Evolutionary conservation across 2,888 invertebrate genomes (phyloP), one percentile per base, ranked within the genome.

Genomic region (Petrophora chlorosata): DNA sequence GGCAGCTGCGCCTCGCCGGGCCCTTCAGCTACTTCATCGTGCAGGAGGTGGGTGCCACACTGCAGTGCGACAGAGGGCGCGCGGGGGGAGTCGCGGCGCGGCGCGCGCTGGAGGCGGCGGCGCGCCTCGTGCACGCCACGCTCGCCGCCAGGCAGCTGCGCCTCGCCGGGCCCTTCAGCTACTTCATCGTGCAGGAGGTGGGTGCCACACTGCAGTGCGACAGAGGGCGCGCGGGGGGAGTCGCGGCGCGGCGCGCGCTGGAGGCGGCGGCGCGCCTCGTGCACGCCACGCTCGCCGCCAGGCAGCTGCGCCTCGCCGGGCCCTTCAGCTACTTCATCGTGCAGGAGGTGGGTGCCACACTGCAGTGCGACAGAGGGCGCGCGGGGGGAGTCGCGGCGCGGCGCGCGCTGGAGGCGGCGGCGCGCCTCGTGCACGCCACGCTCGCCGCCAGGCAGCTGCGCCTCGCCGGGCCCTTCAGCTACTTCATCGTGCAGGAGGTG

Each of bases 1-100:
- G 94, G 59, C 93, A 94, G 67, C 92, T 98, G n/a, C 93, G 94
- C 48, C 94, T 95, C 15, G 95, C 97, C 0, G 98, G 98, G 0
- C 96, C 97, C 0, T 98, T 98, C 80, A 92, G 97, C 29, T 98
- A 98, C 77, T 94, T 96, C 58, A 93, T 96, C 25, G 91, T 98
- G 38, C 94, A 94, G 59, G 97, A 97, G 89, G 96, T 96, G 64
- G 13, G 26, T 16, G 13, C 1, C n/a, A n/a, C n/a, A n/a, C n/a
- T n/a, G n/a, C n/a, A n/a, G n/a, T n/a, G n/a, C n/a, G n/a, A n/a
- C n/a, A n/a, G n/a, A n/a, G n/a, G 59, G 0, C 56, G 67, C 0
- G 34, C 46, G 2, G 71, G 97, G 94, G 4, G 95, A 51, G 94
- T 94, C 38, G 85, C 73, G 36, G 96, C 97, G 0, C 96, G 95